Evolutionary conservation across 1,140 invertebrate species (phyloP), one percentile per base, ranked within the genome.

Genomic region (Drosophila melanica): DNA sequence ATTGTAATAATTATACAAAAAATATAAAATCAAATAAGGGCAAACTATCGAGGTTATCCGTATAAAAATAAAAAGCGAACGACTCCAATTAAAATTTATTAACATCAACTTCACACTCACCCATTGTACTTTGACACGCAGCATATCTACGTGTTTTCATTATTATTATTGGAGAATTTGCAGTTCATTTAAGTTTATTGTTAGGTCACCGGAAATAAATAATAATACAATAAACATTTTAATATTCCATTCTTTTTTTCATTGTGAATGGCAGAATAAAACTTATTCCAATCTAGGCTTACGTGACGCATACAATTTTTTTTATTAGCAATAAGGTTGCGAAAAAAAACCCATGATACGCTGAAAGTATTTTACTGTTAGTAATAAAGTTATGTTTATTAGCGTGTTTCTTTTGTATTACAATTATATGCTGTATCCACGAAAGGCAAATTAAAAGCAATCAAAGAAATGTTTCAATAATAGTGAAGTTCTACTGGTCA

Each of bases 81-180:
- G 47, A 63, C 20, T 51, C 18, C n/a, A 30, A 60, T 58, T 66
- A 77, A 69, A 79, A 75, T 80, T 70, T 77, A 81, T 81, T 81
- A 70, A 65, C 59, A 64, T 27, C 11, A 18, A 8, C 20, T 18
- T n/a, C 39, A 16, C 63, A 90, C 90, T 91, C 59, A 91, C 90
- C 90, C 90, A 91, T 48, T 91, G 90, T 68, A 91, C 90, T 77
- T 89, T 91, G 50, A 91, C 86, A 69, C 90, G 82, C 68, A 91
- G 71, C 59, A 75, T 81, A 64, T 90, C 90, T 91, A 58, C 57
- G 64, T 54, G 62, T 76, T 75, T 86, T 71, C 50, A 65, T 65
- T 27, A 53, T 75, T 73, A 39, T 78, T 80, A 65, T 81, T 44
- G 16, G 14, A 54, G 37, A 66, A 48, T 51, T 87, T 89, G 45